Evolutionary conservation across 2,113 vertebrate genomes (phyloP).

Genomic region (Syngnathus scovelli): DNA sequence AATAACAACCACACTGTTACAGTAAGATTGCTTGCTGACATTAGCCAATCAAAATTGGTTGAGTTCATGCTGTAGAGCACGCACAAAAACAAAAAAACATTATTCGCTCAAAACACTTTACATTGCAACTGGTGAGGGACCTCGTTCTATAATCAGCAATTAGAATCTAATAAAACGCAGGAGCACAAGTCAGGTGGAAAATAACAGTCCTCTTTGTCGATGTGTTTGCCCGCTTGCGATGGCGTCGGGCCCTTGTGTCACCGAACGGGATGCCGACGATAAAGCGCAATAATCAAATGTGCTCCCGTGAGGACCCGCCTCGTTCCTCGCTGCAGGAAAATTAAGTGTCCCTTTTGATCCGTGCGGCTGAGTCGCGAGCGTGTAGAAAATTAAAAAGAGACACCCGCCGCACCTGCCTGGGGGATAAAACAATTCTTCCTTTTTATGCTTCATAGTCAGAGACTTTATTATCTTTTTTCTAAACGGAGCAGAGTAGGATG

Average conservation of each 20-base stretch:
- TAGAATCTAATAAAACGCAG: not conserved
- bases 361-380: conserved; percentile 1
- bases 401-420: not conserved
- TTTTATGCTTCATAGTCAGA: conserved; percentile 2
- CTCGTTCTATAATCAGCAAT: not conserved
- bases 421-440: conserved; percentile 7
- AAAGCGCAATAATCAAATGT: conserved; percentile 5
- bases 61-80: too few species aligned
- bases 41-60: too few species aligned
- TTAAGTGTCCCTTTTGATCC: conserved; percentile 12
- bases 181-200: not conserved
- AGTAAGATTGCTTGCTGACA: not conserved
- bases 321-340: not conserved
- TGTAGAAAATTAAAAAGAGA: conserved; percentile 7
- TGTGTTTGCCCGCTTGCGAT: not conserved
- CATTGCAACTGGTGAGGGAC: not conserved
- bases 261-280: not conserved
- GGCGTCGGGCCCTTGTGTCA: not conserved
- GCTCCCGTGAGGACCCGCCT: not conserved
- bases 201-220: not conserved
- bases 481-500: not conserved
- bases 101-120: not conserved
- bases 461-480: conserved; percentile 7
- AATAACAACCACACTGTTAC: not conserved
- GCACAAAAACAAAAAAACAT: too few species aligned